Evolutionary conservation across 2,797 vertebrate genomes (phyloP).

Genomic region (Heteromormyrus szaboi): DNA sequence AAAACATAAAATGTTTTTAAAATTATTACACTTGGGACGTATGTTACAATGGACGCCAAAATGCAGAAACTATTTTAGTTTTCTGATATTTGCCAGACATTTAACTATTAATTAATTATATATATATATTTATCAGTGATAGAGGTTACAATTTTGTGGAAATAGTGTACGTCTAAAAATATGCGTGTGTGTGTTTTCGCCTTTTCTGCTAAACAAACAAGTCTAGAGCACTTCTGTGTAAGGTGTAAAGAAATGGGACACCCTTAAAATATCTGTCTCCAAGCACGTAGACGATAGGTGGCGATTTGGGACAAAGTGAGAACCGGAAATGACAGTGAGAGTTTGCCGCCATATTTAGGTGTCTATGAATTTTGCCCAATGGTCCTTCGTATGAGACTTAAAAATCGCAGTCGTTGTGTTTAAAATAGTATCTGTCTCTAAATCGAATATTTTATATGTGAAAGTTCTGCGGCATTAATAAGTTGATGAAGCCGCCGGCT

Average conservation of each 20-base stretch:
- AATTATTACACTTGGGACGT: not conserved
- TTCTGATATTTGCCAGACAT: too few species aligned
- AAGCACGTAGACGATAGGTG: not conserved
- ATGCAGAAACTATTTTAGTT: too few species aligned
- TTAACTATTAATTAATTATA: too few species aligned
- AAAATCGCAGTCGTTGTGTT: constrained; percentile 1
- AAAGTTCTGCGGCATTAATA: not conserved
- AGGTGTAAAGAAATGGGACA: constrained; percentile 3
- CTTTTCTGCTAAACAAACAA: not conserved
- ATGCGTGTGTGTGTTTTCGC: not conserved
- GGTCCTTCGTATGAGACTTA: constrained; percentile 1
- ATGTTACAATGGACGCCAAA: not conserved
- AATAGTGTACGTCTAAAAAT: not conserved
- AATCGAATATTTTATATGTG: not conserved
- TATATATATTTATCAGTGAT: too few species aligned
- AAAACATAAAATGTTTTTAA: not conserved
- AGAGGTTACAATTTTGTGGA: not conserved
- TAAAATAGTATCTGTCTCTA: not conserved
- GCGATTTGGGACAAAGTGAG: not conserved
- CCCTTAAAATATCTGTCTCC: not conserved
- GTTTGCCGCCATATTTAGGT: constrained; percentile 14
- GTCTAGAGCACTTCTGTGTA: not conserved
- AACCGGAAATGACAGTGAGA: not conserved
- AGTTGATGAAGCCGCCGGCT: not conserved
- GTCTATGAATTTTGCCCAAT: not conserved